Evolutionary conservation across 37 sponge, comb jelly and placozoan species (phyloP), one percentile per base, ranked within the genome.

Genomic region (Mnemiopsis leidyi): DNA sequence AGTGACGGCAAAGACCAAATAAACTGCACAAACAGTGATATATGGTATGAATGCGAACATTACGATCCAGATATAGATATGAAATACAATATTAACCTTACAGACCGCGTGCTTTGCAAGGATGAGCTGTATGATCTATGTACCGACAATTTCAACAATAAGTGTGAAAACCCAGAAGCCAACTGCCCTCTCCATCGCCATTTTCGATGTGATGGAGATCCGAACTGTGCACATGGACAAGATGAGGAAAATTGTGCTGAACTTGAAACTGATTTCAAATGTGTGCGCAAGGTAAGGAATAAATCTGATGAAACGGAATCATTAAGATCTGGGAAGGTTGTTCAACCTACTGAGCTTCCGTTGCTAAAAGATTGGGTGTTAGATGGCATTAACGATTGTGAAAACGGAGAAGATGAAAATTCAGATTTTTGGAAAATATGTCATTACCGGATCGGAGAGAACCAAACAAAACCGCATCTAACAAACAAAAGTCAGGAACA

Each of bases 331-430:
- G n/a, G n/a, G n/a, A n/a, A n/a, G n/a, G n/a, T n/a, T n/a, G n/a
- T n/a, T n/a, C 21, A 7, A 3, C 18, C 79, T 16, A 32, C 30
- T 34, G 35, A 28, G 36, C 79, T 34, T 21, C 36, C 36, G 0
- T 34, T 77, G 30, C 36, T 85, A 23, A 85, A 85, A 26, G 40
- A 38, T 26, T 85, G 90, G 90, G 90, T 85, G 1, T n/a, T 85
- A n/a, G 90, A 85, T 39, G 48, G 48, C 20, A 37, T 85, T 3
- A 21, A 38, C 1, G 90, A 85, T 26, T 85, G 90, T 23, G 90
- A 85, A 40, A 25, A 25, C 3, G 90, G 90, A 20, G 35, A 32
- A 37, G 90, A 85, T 85, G 90, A 85, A 25, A 23, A 39, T 26
- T n/a, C 90, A 9, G 23, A 40, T 13, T 28, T 32, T 21, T 85